Conservation (phyloP, 2,113 vertebrate species). For the Zosterops hypoxanthus region DNA sequence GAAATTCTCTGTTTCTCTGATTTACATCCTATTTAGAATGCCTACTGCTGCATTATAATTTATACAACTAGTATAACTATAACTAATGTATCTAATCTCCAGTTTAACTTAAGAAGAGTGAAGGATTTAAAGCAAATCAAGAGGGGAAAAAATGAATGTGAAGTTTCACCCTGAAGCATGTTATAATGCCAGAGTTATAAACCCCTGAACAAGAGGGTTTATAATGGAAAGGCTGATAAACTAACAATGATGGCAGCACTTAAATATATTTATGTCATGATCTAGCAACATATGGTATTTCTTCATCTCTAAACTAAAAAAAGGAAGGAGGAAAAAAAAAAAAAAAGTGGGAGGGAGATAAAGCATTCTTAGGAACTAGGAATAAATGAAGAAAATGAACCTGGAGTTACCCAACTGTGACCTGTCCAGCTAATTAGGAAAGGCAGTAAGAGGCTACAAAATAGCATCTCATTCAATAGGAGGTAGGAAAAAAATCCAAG, state of each 20-base stretch:
- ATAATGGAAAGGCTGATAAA: conserved; percentile 64
- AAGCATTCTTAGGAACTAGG: neutral
- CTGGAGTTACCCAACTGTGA: neutral
- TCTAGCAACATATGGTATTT: conserved; percentile 48
- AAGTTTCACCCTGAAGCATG: conserved; percentile 3
- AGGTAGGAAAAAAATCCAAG: neutral
- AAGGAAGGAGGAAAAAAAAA: neutral
- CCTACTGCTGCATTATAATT: conserved; percentile 40
- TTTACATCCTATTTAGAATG: conserved; percentile 51
- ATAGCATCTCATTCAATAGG: neutral
- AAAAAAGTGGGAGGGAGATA: neutral
- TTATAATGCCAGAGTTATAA: conserved; percentile 40
- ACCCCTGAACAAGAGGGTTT: conserved; percentile 28
- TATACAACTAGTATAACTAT: conserved; percentile 61
- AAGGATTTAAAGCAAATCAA: conserved; percentile 46
- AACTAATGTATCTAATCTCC: conserved; percentile 68
- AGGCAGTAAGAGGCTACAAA: neutral
- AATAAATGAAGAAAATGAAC: neutral
- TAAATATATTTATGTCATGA: conserved; percentile 61
- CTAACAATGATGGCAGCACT: conserved; percentile 58
- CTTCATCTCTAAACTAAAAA: conserved; percentile 50
- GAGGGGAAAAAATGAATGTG: conserved; percentile 18
- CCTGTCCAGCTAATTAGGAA: neutral
- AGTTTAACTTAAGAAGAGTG: conserved; percentile 63
- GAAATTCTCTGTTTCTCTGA: conserved; percentile 42